A percentile compares a stretch with the other conserved stretches of the same genome.
Evolutionary conservation across 2,797 vertebrate species (phyloP).

Genomic region (Dryobates pubescens): DNA sequence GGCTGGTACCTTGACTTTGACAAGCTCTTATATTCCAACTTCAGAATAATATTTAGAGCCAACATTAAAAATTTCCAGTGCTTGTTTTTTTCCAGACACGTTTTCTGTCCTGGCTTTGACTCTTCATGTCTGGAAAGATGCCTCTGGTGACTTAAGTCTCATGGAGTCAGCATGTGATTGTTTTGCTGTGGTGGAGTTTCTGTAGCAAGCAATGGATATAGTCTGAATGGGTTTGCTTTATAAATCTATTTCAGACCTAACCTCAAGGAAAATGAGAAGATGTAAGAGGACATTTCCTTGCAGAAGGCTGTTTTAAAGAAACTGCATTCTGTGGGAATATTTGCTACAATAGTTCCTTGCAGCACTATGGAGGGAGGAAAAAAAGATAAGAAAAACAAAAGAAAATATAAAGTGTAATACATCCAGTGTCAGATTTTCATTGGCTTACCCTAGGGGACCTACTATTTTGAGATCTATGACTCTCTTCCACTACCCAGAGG

Average conservation of each 20-base stretch:
- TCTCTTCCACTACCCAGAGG: not conserved
- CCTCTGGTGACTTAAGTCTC: not conserved
- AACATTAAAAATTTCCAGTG: not conserved
- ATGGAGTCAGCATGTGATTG: not conserved
- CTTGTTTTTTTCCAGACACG: not conserved
- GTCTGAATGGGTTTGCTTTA: not conserved
- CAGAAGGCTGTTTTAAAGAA: not conserved
- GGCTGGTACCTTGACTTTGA: not conserved
- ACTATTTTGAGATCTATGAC: conserved; percentile 1
- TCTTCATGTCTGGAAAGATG: not conserved
- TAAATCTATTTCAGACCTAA: not conserved
- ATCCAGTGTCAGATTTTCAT: not conserved
- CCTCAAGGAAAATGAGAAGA: not conserved
- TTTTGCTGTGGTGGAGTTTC: not conserved
- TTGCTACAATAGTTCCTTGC: not conserved
- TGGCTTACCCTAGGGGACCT: not conserved
- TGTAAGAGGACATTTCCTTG: not conserved
- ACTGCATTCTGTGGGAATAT: not conserved
- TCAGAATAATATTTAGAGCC: not conserved
- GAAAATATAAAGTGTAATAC: not conserved
- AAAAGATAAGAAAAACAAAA: not conserved
- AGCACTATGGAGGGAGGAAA: not conserved
- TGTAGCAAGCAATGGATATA: not conserved
- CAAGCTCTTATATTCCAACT: not conserved
- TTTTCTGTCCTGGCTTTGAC: not conserved